These are phyloP conservation scores for Cyclura pinguis DNA, from an alignment of 2,797 vertebrate species.

Conservation along the genomic window DNA sequence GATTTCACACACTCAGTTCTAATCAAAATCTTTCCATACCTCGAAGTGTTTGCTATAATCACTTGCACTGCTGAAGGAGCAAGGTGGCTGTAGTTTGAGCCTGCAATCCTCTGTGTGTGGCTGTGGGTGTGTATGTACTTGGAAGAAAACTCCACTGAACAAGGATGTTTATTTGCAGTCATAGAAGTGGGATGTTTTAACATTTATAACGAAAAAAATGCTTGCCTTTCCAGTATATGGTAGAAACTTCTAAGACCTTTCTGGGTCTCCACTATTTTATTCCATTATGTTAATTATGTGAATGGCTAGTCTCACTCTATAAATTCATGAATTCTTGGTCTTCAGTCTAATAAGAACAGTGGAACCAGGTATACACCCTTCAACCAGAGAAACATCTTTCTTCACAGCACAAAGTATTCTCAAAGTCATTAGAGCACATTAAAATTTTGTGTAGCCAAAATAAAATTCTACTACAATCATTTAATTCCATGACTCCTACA, in stretches of 20 bases:
- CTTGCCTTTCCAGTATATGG: not conserved
- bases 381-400: not conserved
- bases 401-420: not conserved
- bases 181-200: not conserved
- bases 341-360: not conserved
- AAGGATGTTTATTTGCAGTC: not conserved
- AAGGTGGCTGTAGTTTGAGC: not conserved
- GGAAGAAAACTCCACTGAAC: not conserved
- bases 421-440: not conserved
- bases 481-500: not conserved
- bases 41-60: not conserved
- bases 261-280: not conserved
- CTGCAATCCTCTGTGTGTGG: not conserved
- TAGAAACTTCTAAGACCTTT: not conserved
- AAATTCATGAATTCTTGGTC: not conserved
- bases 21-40: not conserved
- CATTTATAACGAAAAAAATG: not conserved
- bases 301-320: not conserved
- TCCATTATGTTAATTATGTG: not conserved
- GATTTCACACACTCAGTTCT: not conserved
- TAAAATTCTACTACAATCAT: not conserved
- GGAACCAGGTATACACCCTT: not conserved
- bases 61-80: not conserved
- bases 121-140: no score
- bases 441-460: not conserved